These are phyloP conservation scores for Tychaedon coryphoeus DNA, from an alignment of 2,113 vertebrate species.

Conservation along the genomic window DNA sequence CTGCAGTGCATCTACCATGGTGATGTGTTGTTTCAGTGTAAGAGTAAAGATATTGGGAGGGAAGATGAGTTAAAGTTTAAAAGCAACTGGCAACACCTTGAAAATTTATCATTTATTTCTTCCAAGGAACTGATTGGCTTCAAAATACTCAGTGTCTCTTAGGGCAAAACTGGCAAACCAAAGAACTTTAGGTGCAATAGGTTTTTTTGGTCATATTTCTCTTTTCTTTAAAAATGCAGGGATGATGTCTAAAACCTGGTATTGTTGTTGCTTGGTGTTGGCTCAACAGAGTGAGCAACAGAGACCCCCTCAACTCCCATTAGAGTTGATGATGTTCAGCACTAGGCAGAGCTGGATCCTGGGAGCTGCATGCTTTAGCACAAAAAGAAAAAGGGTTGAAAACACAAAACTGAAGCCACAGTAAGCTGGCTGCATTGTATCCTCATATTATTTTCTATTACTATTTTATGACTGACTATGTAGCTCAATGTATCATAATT, in stretches of 20 bases:
- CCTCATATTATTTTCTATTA: conserved; percentile 19
- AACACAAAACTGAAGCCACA: background rate
- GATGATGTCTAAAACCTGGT: background rate
- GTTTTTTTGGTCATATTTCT: accelerated
- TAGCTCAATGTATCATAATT: conserved; percentile 2
- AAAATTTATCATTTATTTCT: background rate
- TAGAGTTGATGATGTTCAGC: background rate
- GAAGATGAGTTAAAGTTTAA: background rate
- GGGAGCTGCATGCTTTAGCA: background rate
- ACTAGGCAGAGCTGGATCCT: background rate
- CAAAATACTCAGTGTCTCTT: background rate
- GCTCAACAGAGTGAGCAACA: background rate
- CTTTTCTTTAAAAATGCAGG: background rate
- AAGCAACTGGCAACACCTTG: background rate
- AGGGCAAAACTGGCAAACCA: background rate
- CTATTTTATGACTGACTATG: background rate
- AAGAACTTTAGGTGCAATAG: background rate
- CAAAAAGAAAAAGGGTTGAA: background rate
- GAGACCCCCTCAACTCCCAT: background rate
- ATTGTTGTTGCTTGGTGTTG: background rate
- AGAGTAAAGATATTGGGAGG: background rate
- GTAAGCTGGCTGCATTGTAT: background rate
- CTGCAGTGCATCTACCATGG: accelerated
- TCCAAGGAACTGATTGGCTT: background rate
- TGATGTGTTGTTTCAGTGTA: background rate